Percentiles rank a stretch among this genome's conserved stretches.
Conservation (phyloP, 1,140 invertebrate species). For the Antheraea mylitta region DNA sequence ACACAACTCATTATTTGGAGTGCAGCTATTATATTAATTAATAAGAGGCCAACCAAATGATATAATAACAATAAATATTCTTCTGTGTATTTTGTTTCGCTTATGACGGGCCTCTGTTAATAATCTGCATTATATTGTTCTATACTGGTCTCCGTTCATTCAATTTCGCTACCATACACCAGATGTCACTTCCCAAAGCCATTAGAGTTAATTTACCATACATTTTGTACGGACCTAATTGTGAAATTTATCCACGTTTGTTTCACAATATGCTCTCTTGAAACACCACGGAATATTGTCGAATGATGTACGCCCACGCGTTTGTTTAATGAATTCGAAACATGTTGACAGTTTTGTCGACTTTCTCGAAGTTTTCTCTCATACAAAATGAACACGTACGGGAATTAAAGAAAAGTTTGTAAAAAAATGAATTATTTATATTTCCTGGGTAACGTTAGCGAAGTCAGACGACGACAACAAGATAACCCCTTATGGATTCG, state of each 20-base stretch:
- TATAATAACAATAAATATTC: no score
- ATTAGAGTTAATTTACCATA: neutral
- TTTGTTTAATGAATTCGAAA: neutral
- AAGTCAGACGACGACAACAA: neutral
- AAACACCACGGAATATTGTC: neutral
- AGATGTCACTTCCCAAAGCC: neutral
- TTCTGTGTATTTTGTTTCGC: no score
- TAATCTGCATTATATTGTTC: no score
- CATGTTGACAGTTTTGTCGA: neutral
- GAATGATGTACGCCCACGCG: neutral
- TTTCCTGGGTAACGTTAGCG: neutral
- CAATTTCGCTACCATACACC: neutral
- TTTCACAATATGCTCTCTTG: neutral
- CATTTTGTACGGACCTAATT: neutral
- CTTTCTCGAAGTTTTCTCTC: neutral
- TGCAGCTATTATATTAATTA: no score
- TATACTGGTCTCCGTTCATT: neutral
- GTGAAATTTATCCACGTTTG: conserved; percentile 1
- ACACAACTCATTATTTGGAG: no score
- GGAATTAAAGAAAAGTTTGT: neutral
- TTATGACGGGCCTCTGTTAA: no score
- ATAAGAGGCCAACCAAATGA: no score
- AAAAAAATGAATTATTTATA: neutral
- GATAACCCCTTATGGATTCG: neutral
- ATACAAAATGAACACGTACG: neutral